Conservation (phyloP, 2,888 invertebrate species). For the Oscheius sp. region DNA sequence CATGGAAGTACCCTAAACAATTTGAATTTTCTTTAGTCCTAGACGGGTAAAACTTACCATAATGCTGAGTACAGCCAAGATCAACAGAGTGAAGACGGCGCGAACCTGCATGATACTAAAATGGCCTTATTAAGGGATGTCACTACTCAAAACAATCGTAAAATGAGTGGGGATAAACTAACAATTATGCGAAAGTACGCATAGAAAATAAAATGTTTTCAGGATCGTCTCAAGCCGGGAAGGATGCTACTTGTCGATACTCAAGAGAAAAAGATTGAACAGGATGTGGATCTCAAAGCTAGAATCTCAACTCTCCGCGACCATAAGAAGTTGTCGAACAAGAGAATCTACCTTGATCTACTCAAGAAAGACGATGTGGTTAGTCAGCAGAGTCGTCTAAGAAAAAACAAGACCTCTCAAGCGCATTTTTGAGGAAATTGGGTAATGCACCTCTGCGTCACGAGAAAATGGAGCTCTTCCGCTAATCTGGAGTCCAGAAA, state of each 20-base stretch:
- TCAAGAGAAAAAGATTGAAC: slow-evolving; percentile 83
- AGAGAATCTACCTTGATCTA: slow-evolving; percentile 68
- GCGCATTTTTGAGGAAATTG: slow-evolving; percentile 12
- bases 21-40: not conserved
- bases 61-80: slow-evolving; percentile 21
- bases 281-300: slow-evolving; percentile 90
- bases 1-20: slow-evolving; percentile 1
- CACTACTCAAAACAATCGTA: not conserved
- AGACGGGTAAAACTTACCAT: slow-evolving; percentile 6
- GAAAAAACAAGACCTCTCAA: not conserved
- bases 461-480: slow-evolving; percentile 10
- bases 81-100: slow-evolving; percentile 17
- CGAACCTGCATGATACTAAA: slow-evolving; percentile 14
- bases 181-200: not conserved
- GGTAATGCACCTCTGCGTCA: slow-evolving; percentile 20
- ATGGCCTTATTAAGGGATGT: not conserved
- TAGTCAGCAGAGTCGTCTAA: slow-evolving; percentile 31
- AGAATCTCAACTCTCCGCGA: slow-evolving; percentile 87
- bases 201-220: slow-evolving; percentile 59
- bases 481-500: not conserved
- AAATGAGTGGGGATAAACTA: not conserved
- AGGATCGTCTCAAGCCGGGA: slow-evolving; percentile 96
- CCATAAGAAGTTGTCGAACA: slow-evolving; percentile 78
- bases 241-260: slow-evolving; percentile 98
- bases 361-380: slow-evolving; percentile 70